Evolutionary conservation across 2,797 vertebrate genomes (phyloP).

Genomic region (Threskiornis aethiopicus): DNA sequence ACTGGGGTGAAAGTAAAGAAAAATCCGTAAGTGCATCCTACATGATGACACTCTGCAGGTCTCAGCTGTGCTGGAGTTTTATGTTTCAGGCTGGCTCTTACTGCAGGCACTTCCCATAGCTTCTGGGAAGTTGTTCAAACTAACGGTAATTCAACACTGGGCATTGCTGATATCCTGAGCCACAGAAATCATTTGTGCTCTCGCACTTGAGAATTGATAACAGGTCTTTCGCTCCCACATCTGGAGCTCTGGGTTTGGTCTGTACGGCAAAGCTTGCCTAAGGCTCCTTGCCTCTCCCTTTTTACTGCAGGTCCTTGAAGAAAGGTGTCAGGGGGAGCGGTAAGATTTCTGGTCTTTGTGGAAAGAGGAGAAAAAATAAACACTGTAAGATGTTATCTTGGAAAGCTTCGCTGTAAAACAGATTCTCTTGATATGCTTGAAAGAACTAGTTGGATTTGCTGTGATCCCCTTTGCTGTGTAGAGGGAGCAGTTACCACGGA

Average conservation of each 20-base stretch:
- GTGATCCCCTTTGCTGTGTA: not conserved
- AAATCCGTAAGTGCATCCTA: not conserved
- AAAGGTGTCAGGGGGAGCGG: not conserved
- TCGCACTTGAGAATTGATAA: not conserved
- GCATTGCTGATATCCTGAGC: not conserved
- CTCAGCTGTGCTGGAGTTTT: not conserved
- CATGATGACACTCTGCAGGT: not conserved
- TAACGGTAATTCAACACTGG: not conserved
- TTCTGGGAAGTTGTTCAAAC: slow-evolving; percentile 3
- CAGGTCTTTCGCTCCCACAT: not conserved
- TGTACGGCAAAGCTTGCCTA: not conserved
- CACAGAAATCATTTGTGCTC: not conserved
- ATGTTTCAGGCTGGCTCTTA: not conserved
- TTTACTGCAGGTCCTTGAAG: not conserved
- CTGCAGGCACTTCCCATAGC: not conserved
- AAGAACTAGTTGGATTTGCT: not conserved
- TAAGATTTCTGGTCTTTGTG: not conserved
- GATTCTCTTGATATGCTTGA: not conserved
- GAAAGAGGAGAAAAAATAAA: not conserved
- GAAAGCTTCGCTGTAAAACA: not conserved
- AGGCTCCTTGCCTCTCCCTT: not conserved
- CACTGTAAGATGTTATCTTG: not conserved
- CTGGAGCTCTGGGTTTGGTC: slow-evolving; percentile 9
- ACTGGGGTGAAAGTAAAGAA: not conserved
- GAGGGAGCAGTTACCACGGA: not conserved